A percentile compares a stretch with the other conserved stretches of the same genome.
Conservation (phyloP, 2,888 invertebrate genomes). For the Heliconius hortense region DNA sequence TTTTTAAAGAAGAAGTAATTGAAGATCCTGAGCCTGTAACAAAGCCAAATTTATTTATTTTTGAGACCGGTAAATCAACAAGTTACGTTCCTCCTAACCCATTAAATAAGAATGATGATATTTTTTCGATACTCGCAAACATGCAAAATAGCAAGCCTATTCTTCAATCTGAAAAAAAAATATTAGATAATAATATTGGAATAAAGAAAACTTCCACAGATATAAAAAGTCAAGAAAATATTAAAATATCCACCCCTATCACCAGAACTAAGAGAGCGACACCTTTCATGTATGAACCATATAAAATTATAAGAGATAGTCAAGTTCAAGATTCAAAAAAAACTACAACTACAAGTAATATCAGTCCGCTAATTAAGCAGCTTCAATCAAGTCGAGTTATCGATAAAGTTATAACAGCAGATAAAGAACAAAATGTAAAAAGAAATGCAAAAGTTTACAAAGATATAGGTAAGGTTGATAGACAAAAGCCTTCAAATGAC, state of each 20-base stretch:
- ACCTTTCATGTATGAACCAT: slow-evolving; percentile 74
- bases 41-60: slow-evolving; percentile 50
- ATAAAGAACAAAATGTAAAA: slow-evolving; percentile 58
- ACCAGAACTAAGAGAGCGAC: slow-evolving; percentile 61
- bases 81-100: background rate
- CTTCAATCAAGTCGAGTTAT: slow-evolving; percentile 67
- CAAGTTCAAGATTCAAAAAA: slow-evolving; percentile 70
- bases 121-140: slow-evolving; percentile 31
- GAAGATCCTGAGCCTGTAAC: slow-evolving; percentile 71
- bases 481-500: slow-evolving; percentile 50
- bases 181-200: background rate
- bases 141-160: slow-evolving; percentile 29
- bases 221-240: slow-evolving; percentile 53
- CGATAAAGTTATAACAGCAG: slow-evolving; percentile 59
- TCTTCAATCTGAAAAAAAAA: background rate
- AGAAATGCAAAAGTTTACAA: slow-evolving; percentile 59
- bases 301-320: slow-evolving; percentile 73
- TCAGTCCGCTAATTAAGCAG: slow-evolving; percentile 73
- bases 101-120: slow-evolving; percentile 30
- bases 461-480: slow-evolving; percentile 67
- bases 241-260: slow-evolving; percentile 45
- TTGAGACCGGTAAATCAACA: slow-evolving; percentile 41
- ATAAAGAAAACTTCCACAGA: slow-evolving; percentile 8
- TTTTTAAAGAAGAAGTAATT: slow-evolving; percentile 84
- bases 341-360: slow-evolving; percentile 65